A percentile compares a stretch with the other conserved stretches of the same genome.
These are phyloP conservation scores for Pelvicachromis taeniatus DNA, from an alignment of 2,113 vertebrate species.

Conservation along the genomic window DNA sequence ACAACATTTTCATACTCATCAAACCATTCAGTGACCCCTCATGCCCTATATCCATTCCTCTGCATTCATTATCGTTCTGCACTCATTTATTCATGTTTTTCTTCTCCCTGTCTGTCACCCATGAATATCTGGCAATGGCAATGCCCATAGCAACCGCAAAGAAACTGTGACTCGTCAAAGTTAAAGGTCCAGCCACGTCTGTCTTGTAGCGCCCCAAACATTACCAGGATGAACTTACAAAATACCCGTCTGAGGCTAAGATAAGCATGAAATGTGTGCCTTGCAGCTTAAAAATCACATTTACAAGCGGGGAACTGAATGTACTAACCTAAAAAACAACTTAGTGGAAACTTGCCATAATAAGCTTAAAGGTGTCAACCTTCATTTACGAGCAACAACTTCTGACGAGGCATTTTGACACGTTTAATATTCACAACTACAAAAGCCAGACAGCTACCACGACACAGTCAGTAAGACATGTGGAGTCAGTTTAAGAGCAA, in stretches of 20 bases:
- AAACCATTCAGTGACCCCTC: constrained; percentile 27
- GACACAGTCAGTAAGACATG: neutral
- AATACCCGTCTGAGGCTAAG: neutral
- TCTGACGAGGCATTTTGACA: constrained; percentile 11
- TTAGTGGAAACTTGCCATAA: neutral
- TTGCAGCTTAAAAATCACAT: neutral
- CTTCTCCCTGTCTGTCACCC: neutral
- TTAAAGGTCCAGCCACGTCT: neutral
- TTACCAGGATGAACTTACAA: neutral
- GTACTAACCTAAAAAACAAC: neutral
- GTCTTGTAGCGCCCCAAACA: neutral
- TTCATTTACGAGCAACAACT: constrained; percentile 13
- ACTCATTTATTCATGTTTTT: neutral
- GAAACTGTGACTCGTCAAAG: neutral
- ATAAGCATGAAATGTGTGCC: neutral
- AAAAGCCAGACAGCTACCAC: constrained; percentile 1
- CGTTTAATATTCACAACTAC: constrained; percentile 11
- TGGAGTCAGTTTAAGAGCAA: constrained; percentile 29
- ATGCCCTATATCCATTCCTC: constrained; percentile 6
- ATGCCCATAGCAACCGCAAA: neutral
- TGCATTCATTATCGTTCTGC: constrained; percentile 42
- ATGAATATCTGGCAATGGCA: neutral
- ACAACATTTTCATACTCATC: constrained; percentile 35
- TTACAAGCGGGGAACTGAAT: neutral
- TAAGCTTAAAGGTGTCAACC: constrained; percentile 10